Conservation (phyloP, 1,140 invertebrate genomes). For the Macrosteles quadrilineatus region DNA sequence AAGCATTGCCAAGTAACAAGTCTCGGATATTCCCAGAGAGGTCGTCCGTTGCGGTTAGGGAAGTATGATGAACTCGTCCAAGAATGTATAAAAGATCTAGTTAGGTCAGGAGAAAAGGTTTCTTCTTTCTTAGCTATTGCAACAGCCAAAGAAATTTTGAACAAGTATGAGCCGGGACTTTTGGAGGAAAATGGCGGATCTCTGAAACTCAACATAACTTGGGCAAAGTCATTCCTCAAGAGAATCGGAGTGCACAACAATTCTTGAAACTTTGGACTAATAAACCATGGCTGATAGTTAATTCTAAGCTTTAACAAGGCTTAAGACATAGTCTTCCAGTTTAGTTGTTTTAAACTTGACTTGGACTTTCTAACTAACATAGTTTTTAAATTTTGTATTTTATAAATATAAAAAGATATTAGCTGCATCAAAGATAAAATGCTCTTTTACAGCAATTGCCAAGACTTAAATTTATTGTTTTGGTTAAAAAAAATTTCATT, state of each 20-base stretch:
- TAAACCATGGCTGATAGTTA: too few species aligned
- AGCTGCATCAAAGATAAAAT: too few species aligned
- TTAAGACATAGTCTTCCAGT: too few species aligned
- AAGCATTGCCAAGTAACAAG: constrained; percentile 44
- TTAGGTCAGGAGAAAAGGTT: constrained; percentile 49
- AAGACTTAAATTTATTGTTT: too few species aligned
- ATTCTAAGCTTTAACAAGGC: too few species aligned
- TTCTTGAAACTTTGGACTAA: constrained; percentile 28
- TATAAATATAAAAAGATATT: too few species aligned
- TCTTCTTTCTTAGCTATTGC: constrained; percentile 49
- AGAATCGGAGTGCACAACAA: constrained; percentile 42
- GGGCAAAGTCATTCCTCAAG: constrained; percentile 51
- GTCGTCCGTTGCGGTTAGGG: constrained; percentile 48
- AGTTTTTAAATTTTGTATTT: too few species aligned
- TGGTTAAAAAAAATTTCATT: too few species aligned
- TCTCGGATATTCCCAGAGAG: constrained; percentile 48
- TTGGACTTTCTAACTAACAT: too few species aligned
- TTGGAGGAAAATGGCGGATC: constrained; percentile 50
- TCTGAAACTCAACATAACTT: constrained; percentile 49
- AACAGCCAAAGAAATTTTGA: constrained; percentile 50
- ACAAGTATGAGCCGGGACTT: constrained; percentile 48
- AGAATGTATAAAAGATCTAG: constrained; percentile 49
- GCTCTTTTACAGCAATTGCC: too few species aligned
- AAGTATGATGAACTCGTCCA: constrained; percentile 51
- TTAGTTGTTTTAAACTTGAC: too few species aligned